A percentile compares a stretch with the other conserved stretches of the same genome.
These are phyloP conservation scores for Aethes cnicana DNA, from an alignment of 2,888 invertebrate genomes.

Conservation along the genomic window DNA sequence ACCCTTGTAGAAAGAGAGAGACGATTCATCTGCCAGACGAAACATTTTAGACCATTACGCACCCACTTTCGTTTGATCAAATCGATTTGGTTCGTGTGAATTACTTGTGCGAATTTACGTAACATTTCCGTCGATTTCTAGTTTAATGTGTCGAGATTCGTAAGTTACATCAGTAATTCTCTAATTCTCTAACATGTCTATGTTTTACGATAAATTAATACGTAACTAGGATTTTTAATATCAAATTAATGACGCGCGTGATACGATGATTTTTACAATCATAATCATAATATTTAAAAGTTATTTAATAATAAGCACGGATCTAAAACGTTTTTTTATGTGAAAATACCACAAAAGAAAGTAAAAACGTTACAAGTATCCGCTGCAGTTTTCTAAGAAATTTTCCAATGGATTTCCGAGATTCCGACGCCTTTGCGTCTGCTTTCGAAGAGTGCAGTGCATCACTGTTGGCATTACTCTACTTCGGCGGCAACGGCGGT, in stretches of 20 bases:
- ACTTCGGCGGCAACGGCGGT: no score
- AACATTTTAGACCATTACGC: slow-evolving; percentile 46
- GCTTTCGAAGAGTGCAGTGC: slow-evolving; percentile 13
- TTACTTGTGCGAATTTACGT: slow-evolving; percentile 33
- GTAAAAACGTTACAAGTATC: not conserved
- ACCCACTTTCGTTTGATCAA: slow-evolving; percentile 49
- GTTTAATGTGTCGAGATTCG: not conserved
- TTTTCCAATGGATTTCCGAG: slow-evolving; percentile 8
- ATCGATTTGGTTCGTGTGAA: slow-evolving; percentile 42
- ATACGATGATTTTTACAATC: no score
- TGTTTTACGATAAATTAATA: no score
- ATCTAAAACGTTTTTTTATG: no score
- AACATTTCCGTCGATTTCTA: slow-evolving; percentile 21
- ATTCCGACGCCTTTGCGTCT: slow-evolving; percentile 11
- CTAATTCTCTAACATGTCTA: no score
- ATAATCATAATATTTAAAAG: no score
- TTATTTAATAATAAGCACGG: no score
- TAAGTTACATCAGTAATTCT: slow-evolving; percentile 2
- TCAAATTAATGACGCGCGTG: no score
- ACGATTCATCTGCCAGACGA: no score
- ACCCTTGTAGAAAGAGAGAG: no score
- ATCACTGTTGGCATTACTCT: slow-evolving; percentile 5
- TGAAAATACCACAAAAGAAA: not conserved
- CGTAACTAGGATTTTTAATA: no score
- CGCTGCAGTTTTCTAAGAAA: slow-evolving; percentile 3